Evolutionary conservation across 2,797 vertebrate species (phyloP), one percentile per base, ranked within the genome.

Genomic region (Premnoplex brunnescens): DNA sequence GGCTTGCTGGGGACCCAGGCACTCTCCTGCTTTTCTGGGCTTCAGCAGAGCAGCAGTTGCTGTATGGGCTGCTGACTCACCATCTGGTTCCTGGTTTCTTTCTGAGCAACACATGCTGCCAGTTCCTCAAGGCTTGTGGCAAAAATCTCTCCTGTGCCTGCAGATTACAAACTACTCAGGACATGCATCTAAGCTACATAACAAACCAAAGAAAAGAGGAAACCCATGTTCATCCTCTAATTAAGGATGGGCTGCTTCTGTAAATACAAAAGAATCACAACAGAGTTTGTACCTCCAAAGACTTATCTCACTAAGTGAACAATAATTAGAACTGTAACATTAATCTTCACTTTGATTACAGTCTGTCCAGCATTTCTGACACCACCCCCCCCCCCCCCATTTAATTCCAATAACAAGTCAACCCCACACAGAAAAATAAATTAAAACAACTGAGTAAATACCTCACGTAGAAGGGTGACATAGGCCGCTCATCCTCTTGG

Each of bases 381-480:
- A 82, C 44, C 9, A 10, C 19, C 81, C 32, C 23, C 9, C 12
- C 19, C 81, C 32, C 23, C 32, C 72, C 59, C 55, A 64, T 43
- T 66, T 66, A 76, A 83, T 54, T 66, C 14, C 68, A 83, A 20
- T 30, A 85, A 39, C 0, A 0, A 80, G 24, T 48, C 41, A 75
- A 83, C 28, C 49, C n/a, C n/a, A 32, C 48, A 43, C 5, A 71
- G 83, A 93, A 20, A 88, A 72, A 93, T 4, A 49, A 87, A 94
- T 51, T 54, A 76, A 79, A 96, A 88, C 12, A 85, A 52, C 0
- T 10, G 46, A 94, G 68, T 91, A 98, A 96, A 95, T 98, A 99
- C 99, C 99, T 99, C 97, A 99, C 97, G 85, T 98, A 99, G 98
- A 99, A 99, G 64, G 99, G 98, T 96, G 99, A 99, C 97, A 99